These are phyloP conservation scores for Suricata suricatta DNA, from an alignment of 2,113 vertebrate genomes.

Conservation along the genomic window DNA sequence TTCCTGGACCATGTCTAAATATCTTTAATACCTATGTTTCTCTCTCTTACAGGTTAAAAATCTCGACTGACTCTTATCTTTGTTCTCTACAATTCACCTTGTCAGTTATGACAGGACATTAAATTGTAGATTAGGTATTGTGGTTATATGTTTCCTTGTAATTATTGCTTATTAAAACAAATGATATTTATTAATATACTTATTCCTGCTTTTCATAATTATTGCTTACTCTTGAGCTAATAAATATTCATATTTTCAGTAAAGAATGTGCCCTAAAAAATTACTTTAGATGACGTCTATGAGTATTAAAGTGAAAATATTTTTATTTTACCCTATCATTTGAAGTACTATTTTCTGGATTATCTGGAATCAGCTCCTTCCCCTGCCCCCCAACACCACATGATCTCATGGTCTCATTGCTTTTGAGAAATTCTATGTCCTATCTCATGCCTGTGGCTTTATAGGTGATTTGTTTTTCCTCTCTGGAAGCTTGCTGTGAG, in stretches of 20 bases:
- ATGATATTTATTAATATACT: not conserved
- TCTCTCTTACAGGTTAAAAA: not conserved
- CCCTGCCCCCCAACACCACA: not conserved
- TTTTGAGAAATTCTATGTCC: not conserved
- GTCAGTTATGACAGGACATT: not conserved
- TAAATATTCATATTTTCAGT: not conserved
- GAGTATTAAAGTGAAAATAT: not conserved
- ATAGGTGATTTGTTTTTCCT: not conserved
- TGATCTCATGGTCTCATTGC: not conserved
- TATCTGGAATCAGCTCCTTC: not conserved
- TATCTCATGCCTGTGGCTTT: not conserved
- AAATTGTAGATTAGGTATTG: not conserved
- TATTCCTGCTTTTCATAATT: not conserved
- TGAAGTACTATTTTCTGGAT: not conserved
- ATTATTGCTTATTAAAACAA: slow-evolving; percentile 2
- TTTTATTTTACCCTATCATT: not conserved
- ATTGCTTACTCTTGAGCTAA: not conserved
- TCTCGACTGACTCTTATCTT: not conserved
- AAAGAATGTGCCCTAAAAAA: not conserved
- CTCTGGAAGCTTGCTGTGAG: not conserved
- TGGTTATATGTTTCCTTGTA: not conserved
- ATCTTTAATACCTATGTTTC: not conserved
- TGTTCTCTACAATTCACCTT: not conserved
- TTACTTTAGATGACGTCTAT: not conserved
- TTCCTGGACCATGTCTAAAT: not conserved